Conservation (phyloP, 2,797 vertebrate genomes). For the Acropternis orthonyx region DNA sequence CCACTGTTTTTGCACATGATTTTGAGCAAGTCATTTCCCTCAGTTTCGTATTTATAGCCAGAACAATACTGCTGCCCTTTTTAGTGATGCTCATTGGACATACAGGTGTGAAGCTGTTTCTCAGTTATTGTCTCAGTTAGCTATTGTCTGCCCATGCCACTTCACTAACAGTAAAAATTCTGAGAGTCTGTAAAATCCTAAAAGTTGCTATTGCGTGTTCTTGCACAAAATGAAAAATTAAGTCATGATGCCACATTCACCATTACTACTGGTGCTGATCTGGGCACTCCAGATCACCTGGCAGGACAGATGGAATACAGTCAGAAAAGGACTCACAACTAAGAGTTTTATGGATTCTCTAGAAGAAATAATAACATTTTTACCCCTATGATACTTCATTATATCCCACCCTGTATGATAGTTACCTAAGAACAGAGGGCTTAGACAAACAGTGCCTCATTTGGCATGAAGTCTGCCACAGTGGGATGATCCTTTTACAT, state of each 20-base stretch:
- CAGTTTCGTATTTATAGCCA: not conserved
- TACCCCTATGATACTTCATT: not conserved
- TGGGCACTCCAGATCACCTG: not conserved
- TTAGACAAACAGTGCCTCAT: not conserved
- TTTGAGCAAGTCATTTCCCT: not conserved
- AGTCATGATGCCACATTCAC: not conserved
- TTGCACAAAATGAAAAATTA: not conserved
- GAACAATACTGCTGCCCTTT: not conserved
- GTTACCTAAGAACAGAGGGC: not conserved
- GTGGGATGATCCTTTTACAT: not conserved
- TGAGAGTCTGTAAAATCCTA: not conserved
- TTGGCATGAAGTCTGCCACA: not conserved
- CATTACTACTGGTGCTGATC: not conserved
- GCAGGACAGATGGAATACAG: not conserved
- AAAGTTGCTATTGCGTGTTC: not conserved
- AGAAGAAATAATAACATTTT: not conserved
- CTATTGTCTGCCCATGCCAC: fast-evolving
- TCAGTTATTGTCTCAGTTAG: not conserved
- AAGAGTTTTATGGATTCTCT: not conserved
- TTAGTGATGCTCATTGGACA: not conserved
- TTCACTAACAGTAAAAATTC: not conserved
- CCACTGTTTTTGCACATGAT: not conserved
- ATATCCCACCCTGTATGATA: not conserved
- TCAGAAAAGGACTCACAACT: not conserved
- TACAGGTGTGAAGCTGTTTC: not conserved